These are phyloP conservation scores for Tarsius wallacei DNA, from an alignment of 2,797 vertebrate genomes.

Conservation along the genomic window DNA sequence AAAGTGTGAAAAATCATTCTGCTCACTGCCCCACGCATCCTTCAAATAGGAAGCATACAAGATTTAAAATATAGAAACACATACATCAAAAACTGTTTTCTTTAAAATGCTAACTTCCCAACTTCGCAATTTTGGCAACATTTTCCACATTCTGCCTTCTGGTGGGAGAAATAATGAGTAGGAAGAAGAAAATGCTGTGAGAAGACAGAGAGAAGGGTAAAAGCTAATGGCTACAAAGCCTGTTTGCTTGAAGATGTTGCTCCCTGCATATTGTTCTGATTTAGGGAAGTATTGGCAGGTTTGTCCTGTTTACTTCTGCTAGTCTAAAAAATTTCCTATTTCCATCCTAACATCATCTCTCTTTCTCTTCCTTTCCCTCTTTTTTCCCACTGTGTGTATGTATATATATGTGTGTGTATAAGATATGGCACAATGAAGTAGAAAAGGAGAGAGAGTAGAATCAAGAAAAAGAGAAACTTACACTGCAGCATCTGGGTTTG, in stretches of 20 bases:
- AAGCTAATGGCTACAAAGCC: not conserved
- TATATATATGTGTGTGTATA: accelerated
- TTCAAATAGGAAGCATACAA: conserved; percentile 60
- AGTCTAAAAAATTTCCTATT: not conserved
- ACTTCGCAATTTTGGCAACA: conserved; percentile 2
- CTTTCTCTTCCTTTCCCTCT: not conserved
- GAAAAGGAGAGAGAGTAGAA: not conserved
- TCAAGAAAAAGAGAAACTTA: not conserved
- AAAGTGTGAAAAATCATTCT: conserved; percentile 30
- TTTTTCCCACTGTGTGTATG: not conserved
- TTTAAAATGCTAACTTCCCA: conserved; percentile 65
- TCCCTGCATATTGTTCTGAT: not conserved
- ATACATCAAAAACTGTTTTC: conserved; percentile 57
- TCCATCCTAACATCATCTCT: not conserved
- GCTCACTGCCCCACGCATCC: not conserved
- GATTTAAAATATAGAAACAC: conserved; percentile 64
- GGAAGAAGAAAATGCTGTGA: conserved; percentile 35
- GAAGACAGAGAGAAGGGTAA: not conserved
- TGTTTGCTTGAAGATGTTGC: conserved; percentile 6
- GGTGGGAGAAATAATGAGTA: not conserved
- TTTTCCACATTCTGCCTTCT: conserved; percentile 1
- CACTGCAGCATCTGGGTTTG: not conserved
- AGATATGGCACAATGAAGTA: not conserved
- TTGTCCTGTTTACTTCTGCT: not conserved
- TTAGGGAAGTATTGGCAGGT: not conserved